These are phyloP conservation scores for Sylvilagus bachmani DNA, from an alignment of 2,113 vertebrate genomes.

Conservation along the genomic window DNA sequence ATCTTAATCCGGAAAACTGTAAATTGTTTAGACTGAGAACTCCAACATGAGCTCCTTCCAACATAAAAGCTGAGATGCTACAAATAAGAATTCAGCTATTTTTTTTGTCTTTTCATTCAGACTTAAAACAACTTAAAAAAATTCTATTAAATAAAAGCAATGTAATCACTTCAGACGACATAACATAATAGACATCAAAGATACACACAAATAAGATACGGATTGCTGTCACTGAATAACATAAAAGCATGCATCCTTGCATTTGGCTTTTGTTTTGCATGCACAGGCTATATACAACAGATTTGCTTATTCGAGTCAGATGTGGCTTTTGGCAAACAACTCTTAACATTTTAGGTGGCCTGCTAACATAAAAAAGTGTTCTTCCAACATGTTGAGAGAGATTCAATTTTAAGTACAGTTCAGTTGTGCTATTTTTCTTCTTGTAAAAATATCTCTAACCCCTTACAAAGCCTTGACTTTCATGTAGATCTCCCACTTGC, in stretches of 20 bases:
- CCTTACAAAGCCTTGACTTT: not conserved
- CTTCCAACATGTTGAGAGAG: not conserved
- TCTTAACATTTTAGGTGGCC: conserved; percentile 58
- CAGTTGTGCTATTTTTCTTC: conserved; percentile 4
- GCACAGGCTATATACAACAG: conserved; percentile 70
- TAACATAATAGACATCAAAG: conserved; percentile 74
- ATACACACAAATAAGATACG: conserved; percentile 65
- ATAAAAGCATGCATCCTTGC: conserved; percentile 64
- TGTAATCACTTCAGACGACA: conserved; percentile 81
- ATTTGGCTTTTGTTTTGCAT: conserved; percentile 78
- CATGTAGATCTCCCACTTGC: conserved; percentile 41
- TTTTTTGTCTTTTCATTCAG: conserved; percentile 61
- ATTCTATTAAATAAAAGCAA: conserved; percentile 79
- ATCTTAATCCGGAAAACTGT: conserved; percentile 80
- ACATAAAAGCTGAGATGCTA: conserved; percentile 72
- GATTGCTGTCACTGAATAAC: conserved; percentile 44
- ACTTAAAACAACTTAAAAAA: conserved; percentile 81
- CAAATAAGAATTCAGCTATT: conserved; percentile 51
- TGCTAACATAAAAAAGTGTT: not conserved
- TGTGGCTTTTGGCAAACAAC: conserved; percentile 72
- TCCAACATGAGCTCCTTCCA: conserved; percentile 62
- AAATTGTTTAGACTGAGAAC: conserved; percentile 79
- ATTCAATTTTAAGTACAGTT: conserved; percentile 3
- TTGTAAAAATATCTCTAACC: conserved; percentile 25
- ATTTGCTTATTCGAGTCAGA: conserved; percentile 76